Evolutionary conservation across 23 tunicate species (phyloP), one percentile per base, ranked within the genome.

Genomic region (Trididemnum clinides): DNA sequence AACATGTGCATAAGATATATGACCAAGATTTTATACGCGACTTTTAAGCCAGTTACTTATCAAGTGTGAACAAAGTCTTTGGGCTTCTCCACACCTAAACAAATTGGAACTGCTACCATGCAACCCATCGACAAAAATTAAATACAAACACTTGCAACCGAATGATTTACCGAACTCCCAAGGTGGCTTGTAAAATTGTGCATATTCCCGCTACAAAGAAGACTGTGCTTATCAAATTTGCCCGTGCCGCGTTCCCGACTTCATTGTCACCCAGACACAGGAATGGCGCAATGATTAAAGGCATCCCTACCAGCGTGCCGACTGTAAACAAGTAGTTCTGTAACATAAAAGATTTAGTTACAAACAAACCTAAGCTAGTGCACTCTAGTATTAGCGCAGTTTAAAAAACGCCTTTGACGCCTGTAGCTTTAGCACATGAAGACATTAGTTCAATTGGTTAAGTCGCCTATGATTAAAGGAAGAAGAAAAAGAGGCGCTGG

Each of bases 131-230:
- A 27, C 21, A 33, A 28, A 71, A 31, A 71, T 21, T 23, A 27
- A 5, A 28, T 6, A 71, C 28, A 7, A 4, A 6, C 37, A 28
- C 28, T 28, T 71, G 6, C 30, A 12, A 23, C 5, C 10, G 5
- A 26, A 12, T 51, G 0, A 21, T 10, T 58, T 73, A 86, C 98
- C 98, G 80, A 20, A 75, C 85, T 2, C 98, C 98, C 72, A 93
- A 49, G 0, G 92, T 93, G 2, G 93, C 64, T 88, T 93, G 98
- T 19, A 93, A 77, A 39, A 93, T 33, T 10, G 93, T 88, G 31
- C 82, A 79, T 18, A 93, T 85, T 51, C 98, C 98, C 22, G 88
- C 26, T 6, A 81, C 66, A 34, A 88, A 86, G 71, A 93, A 88
- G 38, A 93, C 35, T 26, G 77, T 81, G 33, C 78, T 71, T 7